These are phyloP conservation scores for Aplysia californica DNA, from an alignment of 1,140 invertebrate species.

Conservation along the genomic window DNA sequence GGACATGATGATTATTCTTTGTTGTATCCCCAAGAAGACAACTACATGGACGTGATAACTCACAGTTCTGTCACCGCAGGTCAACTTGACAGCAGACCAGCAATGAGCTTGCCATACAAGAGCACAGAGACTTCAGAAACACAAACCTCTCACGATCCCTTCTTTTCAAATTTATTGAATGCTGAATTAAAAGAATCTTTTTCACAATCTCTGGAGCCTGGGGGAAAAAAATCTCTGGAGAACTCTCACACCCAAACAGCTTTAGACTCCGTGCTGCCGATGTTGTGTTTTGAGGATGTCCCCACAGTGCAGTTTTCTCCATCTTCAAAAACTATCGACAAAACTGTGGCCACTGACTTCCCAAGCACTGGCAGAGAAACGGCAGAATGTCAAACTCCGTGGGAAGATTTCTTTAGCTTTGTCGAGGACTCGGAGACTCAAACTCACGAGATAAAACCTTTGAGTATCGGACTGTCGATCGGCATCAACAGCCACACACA, in stretches of 20 bases:
- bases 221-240: not conserved
- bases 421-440: constrained; percentile 8
- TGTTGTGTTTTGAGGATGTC: not conserved
- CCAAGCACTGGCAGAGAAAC: not conserved
- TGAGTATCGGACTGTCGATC: no score
- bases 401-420: not conserved
- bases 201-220: no score
- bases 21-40: not conserved
- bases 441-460: no score
- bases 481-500: no score
- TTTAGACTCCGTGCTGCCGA: not conserved
- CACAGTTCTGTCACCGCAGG: not conserved
- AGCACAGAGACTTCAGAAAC: constrained; percentile 16
- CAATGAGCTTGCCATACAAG: not conserved
- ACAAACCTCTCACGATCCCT: constrained; percentile 9
- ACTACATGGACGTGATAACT: not conserved
- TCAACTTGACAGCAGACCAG: not conserved
- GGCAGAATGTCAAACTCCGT: constrained; percentile 17
- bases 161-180: not conserved
- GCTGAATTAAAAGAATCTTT: not conserved
- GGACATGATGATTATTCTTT: not conserved
- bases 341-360: not conserved
- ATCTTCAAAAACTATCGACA: not conserved
- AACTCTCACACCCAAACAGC: constrained; percentile 8
- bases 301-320: not conserved